Percentiles rank a stretch among this genome's conserved stretches.
These are phyloP conservation scores for Caenorhabditis angaria DNA, from an alignment of 2,888 invertebrate genomes.

Conservation along the genomic window DNA sequence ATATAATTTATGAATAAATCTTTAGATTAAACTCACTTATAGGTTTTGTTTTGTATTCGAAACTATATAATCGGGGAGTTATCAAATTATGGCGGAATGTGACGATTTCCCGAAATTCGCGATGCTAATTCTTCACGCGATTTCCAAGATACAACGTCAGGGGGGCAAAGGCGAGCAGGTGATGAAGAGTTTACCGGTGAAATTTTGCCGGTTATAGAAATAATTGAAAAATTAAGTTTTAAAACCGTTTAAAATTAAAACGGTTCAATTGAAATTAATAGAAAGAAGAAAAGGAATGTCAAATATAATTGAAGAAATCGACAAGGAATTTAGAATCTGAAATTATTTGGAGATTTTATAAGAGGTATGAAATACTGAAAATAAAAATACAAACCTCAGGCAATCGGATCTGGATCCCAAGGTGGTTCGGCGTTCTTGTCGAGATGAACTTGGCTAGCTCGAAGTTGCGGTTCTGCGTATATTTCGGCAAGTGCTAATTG, in stretches of 20 bases:
- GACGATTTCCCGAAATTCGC: constrained; percentile 38
- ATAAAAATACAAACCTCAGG: constrained; percentile 29
- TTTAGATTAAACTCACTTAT: not conserved
- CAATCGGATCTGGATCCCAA: constrained; percentile 63
- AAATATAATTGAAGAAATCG: too few species aligned
- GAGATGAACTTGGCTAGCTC: constrained; percentile 51
- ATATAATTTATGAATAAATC: not conserved
- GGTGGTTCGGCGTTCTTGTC: constrained; percentile 65
- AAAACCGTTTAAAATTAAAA: not conserved
- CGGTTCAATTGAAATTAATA: not conserved
- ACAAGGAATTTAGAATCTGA: constrained; percentile 26
- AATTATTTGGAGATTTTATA: not conserved
- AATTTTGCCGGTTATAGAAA: constrained; percentile 29
- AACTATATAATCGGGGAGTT: not conserved
- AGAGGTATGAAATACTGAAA: not conserved
- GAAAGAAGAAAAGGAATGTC: constrained; percentile 8
- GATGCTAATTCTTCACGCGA: constrained; percentile 53
- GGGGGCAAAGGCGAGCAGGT: constrained; percentile 39
- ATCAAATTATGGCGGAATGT: constrained; percentile 51
- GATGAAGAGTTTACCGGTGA: constrained; percentile 19
- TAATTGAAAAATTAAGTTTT: not conserved
- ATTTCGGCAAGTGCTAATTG: constrained; percentile 26
- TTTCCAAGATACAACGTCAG: constrained; percentile 38
- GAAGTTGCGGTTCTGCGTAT: constrained; percentile 50
- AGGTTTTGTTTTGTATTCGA: not conserved